These are phyloP conservation scores for Bradynema listronoti DNA, from an alignment of 1,140 invertebrate genomes.

Conservation along the genomic window DNA sequence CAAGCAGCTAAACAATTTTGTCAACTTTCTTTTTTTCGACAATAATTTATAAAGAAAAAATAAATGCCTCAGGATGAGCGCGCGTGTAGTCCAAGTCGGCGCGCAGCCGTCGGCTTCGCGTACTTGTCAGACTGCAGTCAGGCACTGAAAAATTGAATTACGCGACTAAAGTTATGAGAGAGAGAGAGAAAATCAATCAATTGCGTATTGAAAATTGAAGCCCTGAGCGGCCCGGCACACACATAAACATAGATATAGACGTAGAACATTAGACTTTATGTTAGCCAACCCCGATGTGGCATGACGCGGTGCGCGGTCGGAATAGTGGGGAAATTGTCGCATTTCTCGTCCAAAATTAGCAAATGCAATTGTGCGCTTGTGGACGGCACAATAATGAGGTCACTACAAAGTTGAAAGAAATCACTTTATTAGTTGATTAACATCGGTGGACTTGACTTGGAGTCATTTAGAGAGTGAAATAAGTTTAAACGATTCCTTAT, in stretches of 20 bases:
- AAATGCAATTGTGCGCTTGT: not conserved
- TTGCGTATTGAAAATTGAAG: not conserved
- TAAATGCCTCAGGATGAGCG: slow-evolving; percentile 5
- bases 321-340: slow-evolving; percentile 8
- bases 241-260: not conserved
- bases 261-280: not conserved
- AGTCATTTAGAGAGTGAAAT: not conserved
- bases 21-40: no score
- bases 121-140: slow-evolving; percentile 6
- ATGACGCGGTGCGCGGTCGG: not conserved
- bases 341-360: slow-evolving; percentile 2
- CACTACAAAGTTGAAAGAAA: not conserved
- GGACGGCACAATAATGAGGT: not conserved
- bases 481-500: not conserved
- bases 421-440: not conserved
- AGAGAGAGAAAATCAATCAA: not conserved
- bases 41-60: no score
- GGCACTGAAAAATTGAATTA: slow-evolving; percentile 2
- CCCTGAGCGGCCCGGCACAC: not conserved
- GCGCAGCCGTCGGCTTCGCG: not conserved
- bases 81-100: slow-evolving; percentile 4
- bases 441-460: not conserved
- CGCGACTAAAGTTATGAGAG: not conserved
- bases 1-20: no score
- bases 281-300: not conserved